phyloP scores from a whole-genome alignment of 2,888 invertebrate genomes.

The Acleris literana region DNA sequence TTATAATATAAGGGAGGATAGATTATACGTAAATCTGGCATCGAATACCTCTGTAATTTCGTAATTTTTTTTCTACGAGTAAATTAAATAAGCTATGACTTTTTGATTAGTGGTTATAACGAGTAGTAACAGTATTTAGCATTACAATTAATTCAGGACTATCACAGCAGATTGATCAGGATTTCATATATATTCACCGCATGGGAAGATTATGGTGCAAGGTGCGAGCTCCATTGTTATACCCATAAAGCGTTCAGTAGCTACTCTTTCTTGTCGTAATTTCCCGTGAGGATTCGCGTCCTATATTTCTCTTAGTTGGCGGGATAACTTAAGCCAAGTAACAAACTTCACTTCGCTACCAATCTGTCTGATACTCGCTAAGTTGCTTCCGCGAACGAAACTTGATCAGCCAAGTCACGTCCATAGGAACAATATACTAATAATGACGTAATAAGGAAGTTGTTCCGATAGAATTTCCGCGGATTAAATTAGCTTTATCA shows the following conservation, averaged over 20 bases:
- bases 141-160: too few species aligned
- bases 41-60: too few species aligned
- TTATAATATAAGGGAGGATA: too few species aligned
- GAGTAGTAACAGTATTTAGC: too few species aligned
- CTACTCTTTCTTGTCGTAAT: slow-evolving; percentile 36
- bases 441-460: slow-evolving; percentile 35
- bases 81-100: too few species aligned
- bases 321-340: slow-evolving; percentile 35
- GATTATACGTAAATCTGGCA: too few species aligned
- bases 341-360: slow-evolving; percentile 33
- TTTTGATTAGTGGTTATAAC: too few species aligned
- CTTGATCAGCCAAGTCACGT: slow-evolving; percentile 37
- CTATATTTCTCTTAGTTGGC: slow-evolving; percentile 35
- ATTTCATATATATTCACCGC: too few species aligned
- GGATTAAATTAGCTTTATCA: slow-evolving; percentile 12
- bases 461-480: slow-evolving; percentile 18
- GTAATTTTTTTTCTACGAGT: too few species aligned
- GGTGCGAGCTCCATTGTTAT: slow-evolving; percentile 27
- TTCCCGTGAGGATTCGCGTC: slow-evolving; percentile 34
- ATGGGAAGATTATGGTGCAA: slow-evolving; percentile 3
- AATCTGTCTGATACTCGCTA: slow-evolving; percentile 35
- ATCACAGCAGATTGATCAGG: too few species aligned
- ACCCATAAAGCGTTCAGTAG: slow-evolving; percentile 21
- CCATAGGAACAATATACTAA: slow-evolving; percentile 29
- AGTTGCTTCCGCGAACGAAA: slow-evolving; percentile 32